phyloP scores from a whole-genome alignment of 2,113 vertebrate genomes.

The Ophiodon elongatus region DNA sequence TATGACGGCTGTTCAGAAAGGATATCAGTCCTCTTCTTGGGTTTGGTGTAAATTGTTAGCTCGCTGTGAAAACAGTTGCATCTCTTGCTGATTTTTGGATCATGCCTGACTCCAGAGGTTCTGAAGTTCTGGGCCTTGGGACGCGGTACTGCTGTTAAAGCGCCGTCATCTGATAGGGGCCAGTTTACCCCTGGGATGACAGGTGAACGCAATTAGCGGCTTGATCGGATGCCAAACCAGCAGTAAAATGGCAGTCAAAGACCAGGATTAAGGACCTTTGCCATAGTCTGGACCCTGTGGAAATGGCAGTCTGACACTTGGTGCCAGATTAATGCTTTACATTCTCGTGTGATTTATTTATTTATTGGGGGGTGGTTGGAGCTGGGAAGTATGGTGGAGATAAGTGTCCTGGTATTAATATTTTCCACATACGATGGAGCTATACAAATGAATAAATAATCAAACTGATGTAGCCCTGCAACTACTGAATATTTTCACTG shows the following conservation, averaged over 20 bases:
- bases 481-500: too few relatives aligned
- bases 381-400: too few relatives aligned
- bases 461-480: too few relatives aligned
- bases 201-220: slow-evolving; percentile 10
- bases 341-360: background rate
- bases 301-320: background rate
- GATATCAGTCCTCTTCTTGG: background rate
- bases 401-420: too few relatives aligned
- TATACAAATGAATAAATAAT: too few relatives aligned
- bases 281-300: background rate
- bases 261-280: slow-evolving; percentile 10
- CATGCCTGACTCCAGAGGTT: background rate
- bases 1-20: slow-evolving; percentile 11
- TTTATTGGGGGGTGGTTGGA: too few relatives aligned
- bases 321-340: too few relatives aligned
- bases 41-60: too few relatives aligned
- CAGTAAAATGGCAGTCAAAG: slow-evolving; percentile 1
- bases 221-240: background rate
- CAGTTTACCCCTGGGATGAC: slow-evolving; percentile 7
- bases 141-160: background rate
- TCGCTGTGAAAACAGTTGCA: background rate
- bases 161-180: background rate
- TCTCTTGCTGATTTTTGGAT: background rate
- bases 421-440: too few relatives aligned
- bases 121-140: background rate